phyloP scores from a whole-genome alignment of 2,888 invertebrate genomes.

The Desoria tigrina region DNA sequence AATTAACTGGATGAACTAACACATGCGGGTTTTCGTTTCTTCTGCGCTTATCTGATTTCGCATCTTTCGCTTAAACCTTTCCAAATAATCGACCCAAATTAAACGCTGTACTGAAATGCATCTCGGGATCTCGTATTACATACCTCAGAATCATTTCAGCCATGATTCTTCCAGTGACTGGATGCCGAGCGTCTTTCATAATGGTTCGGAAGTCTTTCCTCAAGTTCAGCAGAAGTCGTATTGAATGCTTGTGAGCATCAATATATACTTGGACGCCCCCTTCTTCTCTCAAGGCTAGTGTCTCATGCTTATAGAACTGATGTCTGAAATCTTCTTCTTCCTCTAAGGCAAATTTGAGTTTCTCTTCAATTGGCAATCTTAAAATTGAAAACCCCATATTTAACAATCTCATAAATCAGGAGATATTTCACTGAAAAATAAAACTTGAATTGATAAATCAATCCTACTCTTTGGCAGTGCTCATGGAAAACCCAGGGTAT shows the following conservation, averaged over 20 bases:
- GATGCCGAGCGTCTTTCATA: slow-evolving; percentile 25
- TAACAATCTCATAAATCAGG: too few relatives aligned
- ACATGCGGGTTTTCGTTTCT: slow-evolving; percentile 34
- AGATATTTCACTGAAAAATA: background rate
- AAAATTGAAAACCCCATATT: too few relatives aligned
- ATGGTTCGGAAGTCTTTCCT: slow-evolving; percentile 31
- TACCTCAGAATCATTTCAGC: slow-evolving; percentile 32
- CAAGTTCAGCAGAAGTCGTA: slow-evolving; percentile 28
- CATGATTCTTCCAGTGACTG: slow-evolving; percentile 35
- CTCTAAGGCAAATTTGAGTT: slow-evolving; percentile 32
- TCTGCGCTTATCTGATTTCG: slow-evolving; percentile 34
- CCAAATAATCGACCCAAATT: background rate
- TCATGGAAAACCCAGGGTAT: slow-evolving; percentile 31
- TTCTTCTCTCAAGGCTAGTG: slow-evolving; percentile 35
- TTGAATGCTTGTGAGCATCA: slow-evolving; percentile 36
- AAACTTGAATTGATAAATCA: background rate
- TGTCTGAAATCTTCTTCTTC: slow-evolving; percentile 38
- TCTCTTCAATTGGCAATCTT: slow-evolving; percentile 29
- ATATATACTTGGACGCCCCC: slow-evolving; percentile 35
- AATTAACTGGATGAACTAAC: too few relatives aligned
- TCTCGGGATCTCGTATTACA: background rate
- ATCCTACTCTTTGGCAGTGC: slow-evolving; percentile 29
- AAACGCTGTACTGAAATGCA: background rate
- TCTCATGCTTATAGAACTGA: slow-evolving; percentile 34
- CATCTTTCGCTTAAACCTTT: slow-evolving; percentile 31